Conservation (phyloP, 92 coral and sea anemone species). For the Epizoanthus scotinus region DNA sequence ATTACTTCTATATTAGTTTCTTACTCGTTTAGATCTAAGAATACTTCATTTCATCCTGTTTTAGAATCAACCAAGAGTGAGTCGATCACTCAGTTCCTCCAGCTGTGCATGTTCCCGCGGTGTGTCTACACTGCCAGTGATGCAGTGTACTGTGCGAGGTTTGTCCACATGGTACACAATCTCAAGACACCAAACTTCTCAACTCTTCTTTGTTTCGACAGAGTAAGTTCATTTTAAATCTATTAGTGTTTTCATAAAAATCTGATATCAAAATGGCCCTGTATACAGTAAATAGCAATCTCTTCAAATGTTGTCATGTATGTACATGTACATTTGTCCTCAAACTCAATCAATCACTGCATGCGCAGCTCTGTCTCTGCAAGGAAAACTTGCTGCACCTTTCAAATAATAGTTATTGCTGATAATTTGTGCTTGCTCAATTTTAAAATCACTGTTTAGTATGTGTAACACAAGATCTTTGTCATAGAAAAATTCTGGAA, state of each 20-base stretch:
- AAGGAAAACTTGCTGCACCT: no score
- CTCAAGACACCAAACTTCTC: conserved; percentile 98
- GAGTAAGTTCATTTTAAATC: conserved; percentile 64
- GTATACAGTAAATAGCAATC: no score
- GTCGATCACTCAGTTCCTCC: conserved; percentile 96
- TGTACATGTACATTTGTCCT: background rate
- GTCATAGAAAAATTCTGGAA: no score
- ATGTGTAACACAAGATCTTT: no score
- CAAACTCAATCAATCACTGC: no score
- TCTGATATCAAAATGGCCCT: no score
- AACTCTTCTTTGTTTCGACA: conserved; percentile 92
- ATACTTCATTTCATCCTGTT: background rate
- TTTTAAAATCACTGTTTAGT: no score
- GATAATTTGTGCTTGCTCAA: no score
- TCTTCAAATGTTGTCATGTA: background rate
- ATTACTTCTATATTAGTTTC: no score
- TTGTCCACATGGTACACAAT: conserved; percentile 98
- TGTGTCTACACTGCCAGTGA: conserved; percentile 98
- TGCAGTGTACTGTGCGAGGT: conserved; percentile 97
- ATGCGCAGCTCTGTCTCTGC: no score
- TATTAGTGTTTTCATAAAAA: no score
- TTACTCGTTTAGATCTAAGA: background rate
- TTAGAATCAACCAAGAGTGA: conserved; percentile 98
- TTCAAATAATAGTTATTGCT: no score
- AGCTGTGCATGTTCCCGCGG: conserved; percentile 98